phyloP scores from a whole-genome alignment of 2,113 vertebrate species.

The Odontesthes bonariensis region DNA sequence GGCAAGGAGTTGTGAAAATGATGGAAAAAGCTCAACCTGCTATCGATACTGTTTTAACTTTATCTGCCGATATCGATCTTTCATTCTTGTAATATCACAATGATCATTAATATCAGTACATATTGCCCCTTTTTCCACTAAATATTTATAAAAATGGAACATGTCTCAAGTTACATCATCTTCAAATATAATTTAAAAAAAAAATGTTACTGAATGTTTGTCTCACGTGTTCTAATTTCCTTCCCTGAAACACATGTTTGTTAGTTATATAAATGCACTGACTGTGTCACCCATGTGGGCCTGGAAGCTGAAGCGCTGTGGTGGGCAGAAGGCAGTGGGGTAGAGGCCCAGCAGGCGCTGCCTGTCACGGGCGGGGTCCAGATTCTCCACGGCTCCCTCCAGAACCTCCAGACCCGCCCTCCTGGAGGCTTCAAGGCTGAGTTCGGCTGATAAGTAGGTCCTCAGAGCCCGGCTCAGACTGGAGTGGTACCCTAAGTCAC shows the following conservation, averaged over 20 bases:
- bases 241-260: not conserved
- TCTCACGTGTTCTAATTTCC: not conserved
- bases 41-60: too few species aligned
- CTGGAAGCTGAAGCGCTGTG: slow-evolving; percentile 94
- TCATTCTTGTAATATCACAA: too few species aligned
- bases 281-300: slow-evolving; percentile 98
- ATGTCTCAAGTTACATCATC: too few species aligned
- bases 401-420: slow-evolving; percentile 97
- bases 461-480: slow-evolving; percentile 95
- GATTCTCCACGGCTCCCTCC: slow-evolving; percentile 96
- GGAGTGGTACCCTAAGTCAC: slow-evolving; percentile 97
- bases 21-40: too few species aligned
- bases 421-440: slow-evolving; percentile 96
- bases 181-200: too few species aligned
- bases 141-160: too few species aligned
- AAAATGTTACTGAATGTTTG: not conserved
- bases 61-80: too few species aligned
- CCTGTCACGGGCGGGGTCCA: slow-evolving; percentile 95
- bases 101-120: too few species aligned
- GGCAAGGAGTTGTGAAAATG: too few species aligned
- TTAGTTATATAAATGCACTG: slow-evolving; percentile 47
- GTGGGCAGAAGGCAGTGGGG: slow-evolving; percentile 95
- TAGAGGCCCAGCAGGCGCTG: slow-evolving; percentile 98
- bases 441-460: slow-evolving; percentile 97
- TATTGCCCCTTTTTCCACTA: too few species aligned